These are phyloP conservation scores for Cydia pomonella DNA, from an alignment of 1,140 invertebrate species.

Conservation along the genomic window DNA sequence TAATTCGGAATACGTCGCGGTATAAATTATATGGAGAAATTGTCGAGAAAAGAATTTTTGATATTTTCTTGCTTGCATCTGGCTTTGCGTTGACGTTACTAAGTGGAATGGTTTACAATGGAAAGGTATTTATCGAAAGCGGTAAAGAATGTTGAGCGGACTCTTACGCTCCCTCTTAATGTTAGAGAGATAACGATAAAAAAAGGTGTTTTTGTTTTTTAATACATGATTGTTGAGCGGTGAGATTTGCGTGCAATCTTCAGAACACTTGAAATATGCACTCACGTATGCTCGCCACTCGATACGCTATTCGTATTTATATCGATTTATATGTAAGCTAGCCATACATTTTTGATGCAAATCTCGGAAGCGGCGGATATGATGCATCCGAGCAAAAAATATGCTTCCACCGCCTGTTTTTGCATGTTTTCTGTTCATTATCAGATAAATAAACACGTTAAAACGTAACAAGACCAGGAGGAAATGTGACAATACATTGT, in stretches of 20 bases:
- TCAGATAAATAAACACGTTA: constrained; percentile 10
- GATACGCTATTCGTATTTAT: neutral
- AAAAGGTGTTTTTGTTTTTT: constrained; percentile 10
- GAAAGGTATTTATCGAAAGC: constrained; percentile 29
- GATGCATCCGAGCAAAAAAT: constrained; percentile 30
- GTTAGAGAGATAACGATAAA: constrained; percentile 19
- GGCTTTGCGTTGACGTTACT: constrained; percentile 23
- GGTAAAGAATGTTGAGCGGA: constrained; percentile 20
- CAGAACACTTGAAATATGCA: constrained; percentile 11
- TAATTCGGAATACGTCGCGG: constrained; percentile 31
- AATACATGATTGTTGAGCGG: constrained; percentile 6
- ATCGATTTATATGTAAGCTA: constrained; percentile 26
- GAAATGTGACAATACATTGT: neutral
- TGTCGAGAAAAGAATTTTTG: constrained; percentile 26
- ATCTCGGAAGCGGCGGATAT: constrained; percentile 29
- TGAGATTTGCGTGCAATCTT: constrained; percentile 18
- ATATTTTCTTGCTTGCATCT: constrained; percentile 27
- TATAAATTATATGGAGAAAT: constrained; percentile 33
- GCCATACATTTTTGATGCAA: constrained; percentile 30
- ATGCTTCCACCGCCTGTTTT: constrained; percentile 18
- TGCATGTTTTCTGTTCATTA: constrained; percentile 19
- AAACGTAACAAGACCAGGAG: neutral
- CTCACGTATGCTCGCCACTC: neutral
- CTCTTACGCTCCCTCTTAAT: constrained; percentile 24
- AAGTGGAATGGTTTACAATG: constrained; percentile 23